These are phyloP conservation scores for Entosphenus tridentatus DNA, from an alignment of 2,113 vertebrate genomes.

Conservation along the genomic window DNA sequence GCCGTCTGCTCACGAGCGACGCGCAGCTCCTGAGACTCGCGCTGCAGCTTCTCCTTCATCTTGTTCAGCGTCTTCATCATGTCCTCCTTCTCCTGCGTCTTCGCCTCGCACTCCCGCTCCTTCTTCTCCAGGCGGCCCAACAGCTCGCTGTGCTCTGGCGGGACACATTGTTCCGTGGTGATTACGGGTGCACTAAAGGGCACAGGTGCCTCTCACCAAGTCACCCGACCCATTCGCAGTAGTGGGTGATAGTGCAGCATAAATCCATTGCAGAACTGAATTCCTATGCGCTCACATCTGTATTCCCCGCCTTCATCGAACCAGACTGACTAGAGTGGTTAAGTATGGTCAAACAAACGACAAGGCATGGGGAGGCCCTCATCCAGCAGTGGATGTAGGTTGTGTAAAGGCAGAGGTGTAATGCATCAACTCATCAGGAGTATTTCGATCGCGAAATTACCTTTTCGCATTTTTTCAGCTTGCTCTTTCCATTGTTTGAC, in stretches of 20 bases:
- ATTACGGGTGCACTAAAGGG: neutral
- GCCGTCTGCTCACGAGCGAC: constrained; percentile 59
- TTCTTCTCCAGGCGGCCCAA: constrained; percentile 59
- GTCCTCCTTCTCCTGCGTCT: constrained; percentile 80
- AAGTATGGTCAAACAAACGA: no score
- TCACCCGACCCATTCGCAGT: no score
- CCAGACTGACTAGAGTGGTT: no score
- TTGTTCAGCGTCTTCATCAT: constrained; percentile 98
- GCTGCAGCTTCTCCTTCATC: constrained; percentile 94
- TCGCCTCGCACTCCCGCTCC: constrained; percentile 76
- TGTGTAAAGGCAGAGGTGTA: no score
- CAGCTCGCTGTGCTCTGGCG: constrained; percentile 55
- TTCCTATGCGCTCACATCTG: no score
- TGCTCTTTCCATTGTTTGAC: constrained; percentile 86
- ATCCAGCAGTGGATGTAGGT: no score
- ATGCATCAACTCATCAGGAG: no score
- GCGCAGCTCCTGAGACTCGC: constrained; percentile 65
- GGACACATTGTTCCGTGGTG: neutral
- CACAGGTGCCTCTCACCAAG: neutral
- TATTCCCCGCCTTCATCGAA: no score
- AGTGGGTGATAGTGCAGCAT: neutral
- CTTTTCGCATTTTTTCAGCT: constrained; percentile 87
- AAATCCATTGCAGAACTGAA: no score
- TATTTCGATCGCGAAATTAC: constrained; percentile 19
- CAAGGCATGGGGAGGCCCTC: no score